Percentiles rank a stretch among this genome's conserved stretches.
phyloP scores from a whole-genome alignment of 1,140 invertebrate genomes.

The Conus betulinus region DNA sequence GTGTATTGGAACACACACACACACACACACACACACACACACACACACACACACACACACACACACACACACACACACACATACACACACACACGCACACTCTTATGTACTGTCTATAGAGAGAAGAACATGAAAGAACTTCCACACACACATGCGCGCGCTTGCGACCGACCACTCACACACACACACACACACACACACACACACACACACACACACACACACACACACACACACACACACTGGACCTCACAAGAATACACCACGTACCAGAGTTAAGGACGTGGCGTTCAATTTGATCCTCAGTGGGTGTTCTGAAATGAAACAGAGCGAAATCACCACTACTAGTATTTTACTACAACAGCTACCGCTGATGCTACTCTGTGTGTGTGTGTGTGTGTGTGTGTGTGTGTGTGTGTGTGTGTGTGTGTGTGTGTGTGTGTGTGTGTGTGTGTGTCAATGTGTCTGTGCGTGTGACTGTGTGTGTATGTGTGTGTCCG shows the following conservation, averaged over 20 bases:
- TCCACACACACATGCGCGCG: neutral
- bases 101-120: neutral
- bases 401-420: neutral
- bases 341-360: neutral
- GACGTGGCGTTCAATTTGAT: too few species aligned
- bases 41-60: too few species aligned
- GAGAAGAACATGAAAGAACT: neutral
- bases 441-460: neutral
- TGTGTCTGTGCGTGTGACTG: neutral
- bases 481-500: constrained; percentile 18
- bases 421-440: neutral
- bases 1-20: too few species aligned
- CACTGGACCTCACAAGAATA: neutral
- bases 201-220: neutral
- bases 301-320: too few species aligned
- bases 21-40: too few species aligned
- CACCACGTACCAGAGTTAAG: too few species aligned
- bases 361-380: neutral
- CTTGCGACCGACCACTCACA: too few species aligned
- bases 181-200: neutral
- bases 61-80: neutral
- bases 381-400: neutral
- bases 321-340: too few species aligned
- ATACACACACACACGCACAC: neutral
- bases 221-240: constrained; percentile 7